Base-by-base conservation (phyloP, 2,113 vertebrate species). In the Cyanistes caeruleus region DNA sequence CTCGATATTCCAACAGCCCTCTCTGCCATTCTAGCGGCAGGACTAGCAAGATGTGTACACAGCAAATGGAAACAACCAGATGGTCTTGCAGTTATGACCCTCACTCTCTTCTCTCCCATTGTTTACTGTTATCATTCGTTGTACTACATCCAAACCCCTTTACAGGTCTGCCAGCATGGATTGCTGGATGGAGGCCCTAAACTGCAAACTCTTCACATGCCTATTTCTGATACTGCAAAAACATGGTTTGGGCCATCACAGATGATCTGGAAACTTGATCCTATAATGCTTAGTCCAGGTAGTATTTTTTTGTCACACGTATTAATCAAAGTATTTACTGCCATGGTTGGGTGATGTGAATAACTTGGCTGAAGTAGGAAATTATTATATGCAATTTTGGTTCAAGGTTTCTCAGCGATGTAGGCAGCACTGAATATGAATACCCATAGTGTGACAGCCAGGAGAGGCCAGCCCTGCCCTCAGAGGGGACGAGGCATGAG, bases 11-110 rank as follows among this genome's bases (percentile, higher is more conserved):
- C 60, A 81, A 25, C 76, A 70, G 67, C 48, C 43, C 82, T 89
- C 51, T 62, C 89, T 95, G 83, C 79, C 92, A 84, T 82, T 76
- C 73, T 84, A 93, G 73, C 23, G 30, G 92, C 88, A 95, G 95
- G 90, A 86, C 88, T 64, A 94, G 85, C 64, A 88, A 93, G 95
- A 96, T 94, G 83, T 96, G 92, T 93, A 89, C 96, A 94, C 89
- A 95, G 85, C 92, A 94, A 97, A 96, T 94, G 83, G 79, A 96
- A 97, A 81, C 79, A 96, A 97, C 90, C 96, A 97, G 96, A 96
- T 96, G 95, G 96, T 96, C 92, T 96, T 96, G 90, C 95, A 92
- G 96, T 93, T 95, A 94, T 89, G 96, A 96, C 95, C 94, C 95
- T 95, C 82, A 67, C 90, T 95, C 93, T 92, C 83, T 90, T 93